Percentiles rank a stretch among this genome's conserved stretches.
Conservation (phyloP, 2,797 vertebrate genomes). For the Trachops cirrhosus region DNA sequence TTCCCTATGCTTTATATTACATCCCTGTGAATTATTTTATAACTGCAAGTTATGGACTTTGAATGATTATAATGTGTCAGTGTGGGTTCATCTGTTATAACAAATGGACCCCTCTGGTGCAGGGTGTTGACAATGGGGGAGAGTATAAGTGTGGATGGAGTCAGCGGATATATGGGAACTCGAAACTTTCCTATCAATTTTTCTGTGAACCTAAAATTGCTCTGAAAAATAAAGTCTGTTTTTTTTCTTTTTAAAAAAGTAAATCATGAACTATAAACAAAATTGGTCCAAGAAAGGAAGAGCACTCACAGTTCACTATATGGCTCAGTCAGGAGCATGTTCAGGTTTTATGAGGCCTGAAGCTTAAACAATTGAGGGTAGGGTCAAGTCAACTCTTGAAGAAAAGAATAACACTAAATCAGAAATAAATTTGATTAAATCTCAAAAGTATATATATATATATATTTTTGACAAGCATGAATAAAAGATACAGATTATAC, state of each 20-base stretch:
- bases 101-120: neutral
- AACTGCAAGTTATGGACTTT: neutral
- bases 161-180: neutral
- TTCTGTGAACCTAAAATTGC: neutral
- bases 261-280: neutral
- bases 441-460: neutral
- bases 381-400: neutral
- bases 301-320: neutral
- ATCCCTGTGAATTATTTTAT: neutral
- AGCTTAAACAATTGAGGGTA: neutral
- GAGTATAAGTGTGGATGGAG: neutral
- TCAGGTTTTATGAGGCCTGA: neutral
- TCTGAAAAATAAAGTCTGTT: neutral
- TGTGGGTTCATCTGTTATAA: neutral
- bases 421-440: neutral
- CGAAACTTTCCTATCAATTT: neutral
- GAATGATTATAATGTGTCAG: neutral
- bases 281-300: neutral
- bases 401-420: neutral
- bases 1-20: neutral
- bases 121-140: neutral
- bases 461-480: neutral
- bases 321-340: neutral
- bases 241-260: neutral
- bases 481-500: neutral